Conservation (phyloP, 2,113 vertebrate genomes). For the Nettapus auritus region DNA sequence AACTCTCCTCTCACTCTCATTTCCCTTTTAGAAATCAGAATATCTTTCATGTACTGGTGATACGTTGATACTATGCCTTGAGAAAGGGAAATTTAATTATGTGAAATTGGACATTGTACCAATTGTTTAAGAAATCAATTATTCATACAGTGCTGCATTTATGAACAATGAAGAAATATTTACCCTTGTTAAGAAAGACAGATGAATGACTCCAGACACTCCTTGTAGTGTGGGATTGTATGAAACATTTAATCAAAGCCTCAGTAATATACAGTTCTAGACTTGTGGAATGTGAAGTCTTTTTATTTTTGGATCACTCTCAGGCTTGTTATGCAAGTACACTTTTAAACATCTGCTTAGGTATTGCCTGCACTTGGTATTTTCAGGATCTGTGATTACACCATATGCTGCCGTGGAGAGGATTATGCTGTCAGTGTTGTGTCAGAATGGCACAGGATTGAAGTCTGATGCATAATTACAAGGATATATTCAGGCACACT, state of each 20-base stretch:
- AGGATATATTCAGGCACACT: neutral
- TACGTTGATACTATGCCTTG: neutral
- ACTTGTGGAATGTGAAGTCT: neutral
- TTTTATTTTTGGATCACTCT: neutral
- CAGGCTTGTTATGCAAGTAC: neutral
- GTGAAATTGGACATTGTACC: neutral
- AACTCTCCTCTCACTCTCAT: neutral
- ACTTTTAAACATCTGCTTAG: conserved; percentile 15
- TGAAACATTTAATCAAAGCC: neutral
- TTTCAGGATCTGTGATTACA: conserved; percentile 10
- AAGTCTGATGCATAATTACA: conserved; percentile 24
- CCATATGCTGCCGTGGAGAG: conserved; percentile 14
- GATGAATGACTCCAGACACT: neutral
- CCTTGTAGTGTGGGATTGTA: neutral
- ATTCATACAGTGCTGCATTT: neutral
- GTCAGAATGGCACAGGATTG: neutral
- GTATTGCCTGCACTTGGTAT: neutral
- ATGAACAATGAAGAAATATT: conserved; percentile 1
- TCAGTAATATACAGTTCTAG: neutral
- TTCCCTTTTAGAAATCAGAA: neutral
- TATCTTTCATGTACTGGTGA: neutral
- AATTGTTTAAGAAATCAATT: conserved; percentile 1
- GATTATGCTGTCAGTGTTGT: conserved; percentile 30
- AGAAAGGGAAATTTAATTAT: conserved; percentile 4
- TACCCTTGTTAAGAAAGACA: neutral